A percentile compares a stretch with the other conserved stretches of the same genome.
These are phyloP conservation scores for Trichosurus vulpecula DNA, from an alignment of 2,797 vertebrate species.

Conservation along the genomic window DNA sequence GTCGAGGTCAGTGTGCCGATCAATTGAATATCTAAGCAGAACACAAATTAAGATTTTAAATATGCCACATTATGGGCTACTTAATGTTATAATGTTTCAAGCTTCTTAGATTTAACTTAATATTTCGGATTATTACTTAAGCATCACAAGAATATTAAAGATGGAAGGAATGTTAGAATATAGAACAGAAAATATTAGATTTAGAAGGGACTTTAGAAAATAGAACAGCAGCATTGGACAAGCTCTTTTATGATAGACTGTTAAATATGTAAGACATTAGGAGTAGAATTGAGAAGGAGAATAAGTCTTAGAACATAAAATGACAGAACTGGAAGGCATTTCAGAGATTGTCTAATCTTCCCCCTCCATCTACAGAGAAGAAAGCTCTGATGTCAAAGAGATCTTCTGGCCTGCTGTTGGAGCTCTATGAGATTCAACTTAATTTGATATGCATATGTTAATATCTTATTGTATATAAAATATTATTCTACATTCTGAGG, in stretches of 20 bases:
- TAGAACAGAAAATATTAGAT: not conserved
- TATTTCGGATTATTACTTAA: constrained; percentile 61
- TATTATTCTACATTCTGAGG: not conserved
- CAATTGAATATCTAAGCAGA: constrained; percentile 93
- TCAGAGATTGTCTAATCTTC: not conserved
- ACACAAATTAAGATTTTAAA: constrained; percentile 80
- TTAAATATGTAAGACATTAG: not conserved
- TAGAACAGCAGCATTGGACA: not conserved
- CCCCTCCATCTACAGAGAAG: not conserved
- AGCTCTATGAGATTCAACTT: not conserved
- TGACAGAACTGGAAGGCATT: not conserved
- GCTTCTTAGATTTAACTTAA: constrained; percentile 65
- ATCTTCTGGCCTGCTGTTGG: not conserved
- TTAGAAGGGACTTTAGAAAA: not conserved
- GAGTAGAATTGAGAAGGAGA: not conserved
- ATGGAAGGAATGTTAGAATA: not conserved
- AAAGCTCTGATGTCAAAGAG: not conserved
- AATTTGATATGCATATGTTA: not conserved
- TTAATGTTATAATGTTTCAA: constrained; percentile 73
- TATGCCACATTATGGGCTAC: constrained; percentile 57
- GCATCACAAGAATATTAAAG: not conserved
- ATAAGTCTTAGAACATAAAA: not conserved
- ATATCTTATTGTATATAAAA: not conserved
- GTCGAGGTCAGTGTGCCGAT: constrained; percentile 96
- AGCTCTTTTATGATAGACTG: not conserved